Conservation (phyloP, 2,888 invertebrate genomes). For the Bombylius discolor region DNA sequence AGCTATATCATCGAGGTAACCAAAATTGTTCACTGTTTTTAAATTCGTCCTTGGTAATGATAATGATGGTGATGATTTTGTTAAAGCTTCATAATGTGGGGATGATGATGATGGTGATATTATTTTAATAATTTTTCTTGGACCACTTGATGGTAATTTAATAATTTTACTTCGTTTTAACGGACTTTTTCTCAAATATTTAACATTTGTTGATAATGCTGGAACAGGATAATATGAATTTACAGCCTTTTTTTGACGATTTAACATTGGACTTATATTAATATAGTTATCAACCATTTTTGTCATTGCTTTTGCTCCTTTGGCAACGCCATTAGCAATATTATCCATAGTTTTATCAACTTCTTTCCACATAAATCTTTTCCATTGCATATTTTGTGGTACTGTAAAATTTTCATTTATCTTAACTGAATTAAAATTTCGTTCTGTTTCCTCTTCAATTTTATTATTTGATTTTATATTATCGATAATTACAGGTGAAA, state of each 20-base stretch:
- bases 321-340: slow-evolving; percentile 21
- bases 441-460: too few species aligned
- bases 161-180: slow-evolving; percentile 27
- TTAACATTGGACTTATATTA: background rate
- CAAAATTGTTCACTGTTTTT: slow-evolving; percentile 1
- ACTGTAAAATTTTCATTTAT: background rate
- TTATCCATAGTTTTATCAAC: slow-evolving; percentile 29
- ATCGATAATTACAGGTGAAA: background rate
- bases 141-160: slow-evolving; percentile 18
- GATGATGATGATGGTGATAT: background rate
- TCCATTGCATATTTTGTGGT: slow-evolving; percentile 20
- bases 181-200: slow-evolving; percentile 29
- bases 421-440: background rate
- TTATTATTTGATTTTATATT: too few species aligned
- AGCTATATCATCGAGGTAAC: slow-evolving; percentile 16
- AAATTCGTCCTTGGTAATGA: background rate
- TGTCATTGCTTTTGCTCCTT: slow-evolving; percentile 24
- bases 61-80: background rate
- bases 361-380: slow-evolving; percentile 36
- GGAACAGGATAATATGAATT: slow-evolving; percentile 17
- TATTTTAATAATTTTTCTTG: slow-evolving; percentile 5
- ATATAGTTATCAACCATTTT: slow-evolving; percentile 16
- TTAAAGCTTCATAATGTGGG: background rate
- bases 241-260: background rate
- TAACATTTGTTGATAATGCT: slow-evolving; percentile 27